Base-by-base conservation (phyloP, 1,140 invertebrate species). In the Leptinotarsa lineolata region DNA sequence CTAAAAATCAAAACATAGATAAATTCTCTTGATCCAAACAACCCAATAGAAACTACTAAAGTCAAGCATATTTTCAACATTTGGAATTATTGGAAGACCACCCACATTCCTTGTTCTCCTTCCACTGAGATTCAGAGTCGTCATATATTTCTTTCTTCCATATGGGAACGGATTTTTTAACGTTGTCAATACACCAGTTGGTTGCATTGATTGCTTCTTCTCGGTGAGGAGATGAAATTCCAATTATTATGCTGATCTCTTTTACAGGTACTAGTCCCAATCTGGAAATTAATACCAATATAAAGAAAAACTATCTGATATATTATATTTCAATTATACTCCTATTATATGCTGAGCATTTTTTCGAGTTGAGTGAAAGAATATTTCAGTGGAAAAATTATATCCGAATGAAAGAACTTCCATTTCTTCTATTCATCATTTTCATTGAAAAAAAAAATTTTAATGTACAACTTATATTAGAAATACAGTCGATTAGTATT, bases 81-180 rank as follows among this genome's bases (percentile, higher is more conserved):
- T 54, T 3, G n/a, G 6, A 2, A 54, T 54, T 15, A 54, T 54
- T 54, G 48, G 72, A 84, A 64, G 85, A 84, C 92, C 93, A 94
- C 80, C 86, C 84, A 87, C 93, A 94, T 88, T 95, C 93, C 70
- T 87, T 86, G 82, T 94, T 95, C 85, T 93, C 90, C 82, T 94
- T 94, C 93, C 93, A 95, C 44, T 85, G 82, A 44, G 69, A n/a
- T 15, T 13, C 82, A 12, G 87, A 83, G 70, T 89, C 88, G 46
- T 88, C 88, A 85, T 97, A 98, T 18, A 94, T 85, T 88, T 98
- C 96, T 85, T 97, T 97, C 85, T 99, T 99, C 96, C 97, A 99
- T 72, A 99, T 96, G 3, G 97, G 96, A 65, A 98, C 95, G 16
- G 86, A 88, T 58, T 91, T 88, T 87, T 99, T 99, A 0, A 99